Base-by-base conservation (phyloP, 2,888 invertebrate genomes). In the Acanthosoma haemorrhoidale region DNA sequence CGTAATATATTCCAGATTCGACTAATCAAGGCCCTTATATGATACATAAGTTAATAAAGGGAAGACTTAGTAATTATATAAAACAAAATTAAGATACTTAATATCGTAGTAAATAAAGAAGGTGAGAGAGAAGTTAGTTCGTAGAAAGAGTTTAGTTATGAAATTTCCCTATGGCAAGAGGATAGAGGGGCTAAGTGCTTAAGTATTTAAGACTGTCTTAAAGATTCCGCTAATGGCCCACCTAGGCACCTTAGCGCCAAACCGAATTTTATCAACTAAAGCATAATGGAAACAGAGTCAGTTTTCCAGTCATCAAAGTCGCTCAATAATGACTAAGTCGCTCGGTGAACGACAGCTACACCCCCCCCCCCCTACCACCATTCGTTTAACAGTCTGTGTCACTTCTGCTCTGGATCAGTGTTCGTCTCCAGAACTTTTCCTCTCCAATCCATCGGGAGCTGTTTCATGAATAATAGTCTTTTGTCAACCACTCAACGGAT, bases 251-350 rank as follows among this genome's bases (percentile, higher is more conserved):
- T 51, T n/a, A 25, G 25, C n/a, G 29, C 25, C 25, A 51, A 51
- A 51, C 51, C 51, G 51, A 51, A 51, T 51, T 51, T 51, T n/a
- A n/a, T 25, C 51, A 51, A 25, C 51, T 51, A 51, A 51, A 25
- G 51, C 25, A 51, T 51, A 51, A 51, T 51, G 51, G 51, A 51
- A 51, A 51, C 51, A 51, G 29, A 51, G 51, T 51, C 51, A 25
- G 51, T 25, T 51, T 51, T n/a, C 51, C n/a, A 51, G 51, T 51
- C 51, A 51, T 51, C 51, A 51, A 51, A 51, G 51, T 21, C 51
- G 21, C 51, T 25, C 29, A 51, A 51, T 51, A n/a, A 25, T 25
- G 51, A 51, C 51, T 51, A 25, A 51, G 51, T 51, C 51, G 29
- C 43, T 43, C 43, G 5, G 2, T 21, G 8, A 21, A 21, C 43